Evolutionary conservation across 2,888 invertebrate species (phyloP), one percentile per base, ranked within the genome.

Genomic region (Caenorhabditis uteleia): DNA sequence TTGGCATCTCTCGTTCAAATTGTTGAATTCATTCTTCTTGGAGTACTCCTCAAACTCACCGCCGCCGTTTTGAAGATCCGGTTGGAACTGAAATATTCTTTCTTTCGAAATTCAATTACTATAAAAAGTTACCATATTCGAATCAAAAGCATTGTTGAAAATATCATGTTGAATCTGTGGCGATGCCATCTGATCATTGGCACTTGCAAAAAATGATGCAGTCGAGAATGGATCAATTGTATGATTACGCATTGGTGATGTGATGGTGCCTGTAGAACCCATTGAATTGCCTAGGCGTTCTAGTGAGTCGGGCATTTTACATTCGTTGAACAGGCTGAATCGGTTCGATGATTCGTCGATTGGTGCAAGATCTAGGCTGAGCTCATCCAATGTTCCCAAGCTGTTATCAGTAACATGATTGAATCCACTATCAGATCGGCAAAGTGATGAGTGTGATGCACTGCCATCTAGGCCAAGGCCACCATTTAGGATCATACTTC

Each of bases 351-450:
- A 3, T 33, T 76, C 74, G 3, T 74, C 72, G 27, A 76, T 76
- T 45, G 67, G 56, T 18, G 70, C 68, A 10, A 76, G 54, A 26
- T 76, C 75, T n/a, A 74, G 49, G 14, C 65, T 72, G 23, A 76
- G 39, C 44, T 74, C 75, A 50, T 74, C 75, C 39, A 76, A 29
- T 12, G 72, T 73, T 16, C 62, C 45, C 20, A 67, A 20, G 5
- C 60, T 57, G 2, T 46, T 50, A n/a, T 64, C 70, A 16, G 45
- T 49, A 14, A 72, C 65, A 18, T 61, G 69, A 42, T 72, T 69
- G 56, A 72, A 72, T 36, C 69, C 70, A 29, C 65, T 67, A 36
- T 75, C 75, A n/a, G 75, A 75, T 29, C 75, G 50, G 31, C 68
- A 69, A 10, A 75, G 43, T 10, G 69, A 65, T 5, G 74, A 65